Conservation (phyloP, 2,113 vertebrate genomes). For the Ammodytes dubius region DNA sequence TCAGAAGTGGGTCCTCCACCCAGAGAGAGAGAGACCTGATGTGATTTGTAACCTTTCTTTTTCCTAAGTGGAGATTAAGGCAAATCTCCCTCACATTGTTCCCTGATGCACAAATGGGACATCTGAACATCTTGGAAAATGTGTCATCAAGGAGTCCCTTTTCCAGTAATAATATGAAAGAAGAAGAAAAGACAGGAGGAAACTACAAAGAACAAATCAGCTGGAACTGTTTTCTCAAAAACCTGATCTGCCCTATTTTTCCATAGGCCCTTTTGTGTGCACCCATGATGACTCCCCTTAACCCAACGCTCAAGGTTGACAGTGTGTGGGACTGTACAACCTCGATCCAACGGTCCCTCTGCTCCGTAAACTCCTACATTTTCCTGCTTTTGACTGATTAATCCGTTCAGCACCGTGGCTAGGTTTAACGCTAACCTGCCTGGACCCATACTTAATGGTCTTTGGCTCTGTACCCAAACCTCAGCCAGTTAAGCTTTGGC, state of each 20-base stretch:
- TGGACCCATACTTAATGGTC: conserved; percentile 50
- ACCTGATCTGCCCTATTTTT: conserved; percentile 49
- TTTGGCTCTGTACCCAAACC: conserved; percentile 54
- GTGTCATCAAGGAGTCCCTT: conserved; percentile 30
- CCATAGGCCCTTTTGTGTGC: conserved; percentile 15
- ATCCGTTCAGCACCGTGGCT: conserved; percentile 53
- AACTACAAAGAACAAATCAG: conserved; percentile 30
- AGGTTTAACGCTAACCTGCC: conserved; percentile 50
- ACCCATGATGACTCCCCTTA: conserved; percentile 46
- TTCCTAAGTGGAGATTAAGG: conserved; percentile 84
- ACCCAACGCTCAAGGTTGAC: conserved; percentile 75
- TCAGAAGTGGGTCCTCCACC: conserved; percentile 85
- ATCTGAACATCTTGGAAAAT: conserved; percentile 48
- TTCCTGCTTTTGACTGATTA: conserved; percentile 79
- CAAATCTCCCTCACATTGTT: conserved; percentile 81
- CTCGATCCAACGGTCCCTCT: conserved; percentile 56
- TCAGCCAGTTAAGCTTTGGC: conserved; percentile 51
- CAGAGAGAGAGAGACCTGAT: conserved; percentile 80
- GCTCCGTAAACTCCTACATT: conserved; percentile 73
- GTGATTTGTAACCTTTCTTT: conserved; percentile 86
- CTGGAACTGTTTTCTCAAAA: conserved; percentile 27
- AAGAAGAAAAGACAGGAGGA: not conserved
- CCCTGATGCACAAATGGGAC: conserved; percentile 63
- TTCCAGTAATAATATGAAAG: not conserved
- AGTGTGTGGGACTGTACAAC: conserved; percentile 64